Percentiles rank a stretch among this genome's conserved stretches.
Evolutionary conservation across 1,140 invertebrate species (phyloP).

Genomic region (Pogonomyrmex californicus): DNA sequence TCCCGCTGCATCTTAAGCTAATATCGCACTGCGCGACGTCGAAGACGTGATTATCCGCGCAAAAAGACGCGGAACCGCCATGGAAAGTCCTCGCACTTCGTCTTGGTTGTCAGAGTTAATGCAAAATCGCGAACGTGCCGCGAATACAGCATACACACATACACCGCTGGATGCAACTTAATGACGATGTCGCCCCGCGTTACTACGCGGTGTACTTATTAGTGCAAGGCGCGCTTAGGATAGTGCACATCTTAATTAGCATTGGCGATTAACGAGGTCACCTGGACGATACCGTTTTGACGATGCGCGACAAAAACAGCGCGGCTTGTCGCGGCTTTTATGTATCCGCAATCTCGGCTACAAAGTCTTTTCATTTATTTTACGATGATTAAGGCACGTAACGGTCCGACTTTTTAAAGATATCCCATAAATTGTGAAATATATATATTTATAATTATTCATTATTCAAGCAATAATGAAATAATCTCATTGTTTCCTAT

Average conservation of each 20-base stretch:
- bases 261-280: slow-evolving; percentile 52
- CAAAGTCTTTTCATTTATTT: not conserved
- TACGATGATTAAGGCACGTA: not conserved
- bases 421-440: not conserved
- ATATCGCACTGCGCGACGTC: slow-evolving; percentile 7
- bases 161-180: slow-evolving; percentile 60
- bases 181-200: slow-evolving; percentile 61
- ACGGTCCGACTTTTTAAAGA: not conserved
- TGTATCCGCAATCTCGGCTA: not conserved
- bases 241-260: slow-evolving; percentile 69
- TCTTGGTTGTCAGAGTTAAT: slow-evolving; percentile 57
- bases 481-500: not conserved
- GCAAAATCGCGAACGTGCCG: slow-evolving; percentile 66
- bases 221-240: slow-evolving; percentile 55
- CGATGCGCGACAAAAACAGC: slow-evolving; percentile 2
- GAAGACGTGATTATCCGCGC: slow-evolving; percentile 20
- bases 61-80: slow-evolving; percentile 37
- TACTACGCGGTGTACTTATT: slow-evolving; percentile 34
- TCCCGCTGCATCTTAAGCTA: not conserved
- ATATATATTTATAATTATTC: not conserved
- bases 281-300: slow-evolving; percentile 42
- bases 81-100: slow-evolving; percentile 17
- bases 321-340: not conserved
- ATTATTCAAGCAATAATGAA: not conserved
- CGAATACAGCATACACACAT: slow-evolving; percentile 55